Base-by-base conservation (phyloP, 1,140 invertebrate genomes). In the Diplogasteroides magnus region DNA sequence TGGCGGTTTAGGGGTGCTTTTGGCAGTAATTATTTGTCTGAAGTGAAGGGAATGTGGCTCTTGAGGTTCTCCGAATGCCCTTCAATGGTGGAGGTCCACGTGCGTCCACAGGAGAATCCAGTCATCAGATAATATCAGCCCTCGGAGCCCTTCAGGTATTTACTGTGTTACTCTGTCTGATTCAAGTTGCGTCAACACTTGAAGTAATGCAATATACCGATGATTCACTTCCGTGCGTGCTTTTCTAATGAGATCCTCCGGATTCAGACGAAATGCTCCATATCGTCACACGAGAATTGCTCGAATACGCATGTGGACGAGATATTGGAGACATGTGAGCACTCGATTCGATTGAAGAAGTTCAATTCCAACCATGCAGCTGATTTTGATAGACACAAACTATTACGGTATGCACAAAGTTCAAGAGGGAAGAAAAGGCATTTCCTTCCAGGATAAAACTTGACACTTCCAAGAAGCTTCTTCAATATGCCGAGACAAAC, bases 291-390 rank as follows among this genome's bases (percentile, higher is more conserved):
- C 55, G 63, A 67, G 48, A 72, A 72, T n/a, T 72, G 70, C 26
- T 72, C 70, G 26, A 62, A 48, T 63, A 65, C 66, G 14, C 70
- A 72, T 67, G 70, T 72, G 0, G 64, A 72, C 48, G 62, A 72
- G 55, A 67, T 67, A 3, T 63, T 72, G 28, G 31, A 57, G 19
- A 60, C 63, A 63, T 72, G 70, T 63, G 70, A 72, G 57, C 60
- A 67, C n/a, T 48, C 62, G 13, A 72, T 72, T 64, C 66, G 67
- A 60, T 60, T 60, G 2, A 23, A 32, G 60, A 32, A 64, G 13
- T n/a, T n/a, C n/a, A n/a, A n/a, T n/a, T n/a, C n/a, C n/a, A n/a
- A n/a, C n/a, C n/a, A n/a, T n/a, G n/a, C n/a, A n/a, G n/a, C n/a
- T 31, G 29, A 67, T 14, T 72, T 29, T 25, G 70, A 72, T 68